phyloP scores from a whole-genome alignment of 37 sponge, comb jelly and placozoan species.

The Hormiphora californensis region DNA sequence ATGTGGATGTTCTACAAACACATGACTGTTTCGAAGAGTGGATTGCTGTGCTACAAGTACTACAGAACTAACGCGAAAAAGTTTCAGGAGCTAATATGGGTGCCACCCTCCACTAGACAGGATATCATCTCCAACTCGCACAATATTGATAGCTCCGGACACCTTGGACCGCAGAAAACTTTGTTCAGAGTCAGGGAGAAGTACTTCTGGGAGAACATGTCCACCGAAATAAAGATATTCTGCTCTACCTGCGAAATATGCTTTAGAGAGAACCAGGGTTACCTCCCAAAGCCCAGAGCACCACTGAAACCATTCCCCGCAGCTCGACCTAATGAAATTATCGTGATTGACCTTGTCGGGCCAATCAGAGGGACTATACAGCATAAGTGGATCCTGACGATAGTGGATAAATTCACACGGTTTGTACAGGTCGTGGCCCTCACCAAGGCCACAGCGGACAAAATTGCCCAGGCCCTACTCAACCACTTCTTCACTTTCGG shows the following conservation, averaged over 20 bases:
- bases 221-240: not conserved
- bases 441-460: not conserved
- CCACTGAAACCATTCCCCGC: conserved; percentile 8
- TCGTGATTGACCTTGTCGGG: conserved; percentile 19
- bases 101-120: not conserved
- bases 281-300: not conserved
- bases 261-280: not conserved
- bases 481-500: conserved; percentile 54
- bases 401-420: conserved; percentile 32
- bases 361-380: not conserved
- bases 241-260: conserved; percentile 10
- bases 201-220: not conserved
- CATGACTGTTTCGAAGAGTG: not conserved
- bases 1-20: not conserved
- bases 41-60: not conserved
- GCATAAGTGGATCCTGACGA: conserved; percentile 6
- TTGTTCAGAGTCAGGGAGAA: not conserved
- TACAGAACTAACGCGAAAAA: not conserved
- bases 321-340: not conserved
- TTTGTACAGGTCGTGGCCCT: not conserved
- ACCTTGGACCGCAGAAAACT: conserved; percentile 20
- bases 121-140: not conserved
- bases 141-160: not conserved
- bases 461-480: not conserved
- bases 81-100: conserved; percentile 10